Percentiles rank a stretch among this genome's conserved stretches.
Evolutionary conservation across 2,113 vertebrate genomes (phyloP).

Genomic region (Progne subis): DNA sequence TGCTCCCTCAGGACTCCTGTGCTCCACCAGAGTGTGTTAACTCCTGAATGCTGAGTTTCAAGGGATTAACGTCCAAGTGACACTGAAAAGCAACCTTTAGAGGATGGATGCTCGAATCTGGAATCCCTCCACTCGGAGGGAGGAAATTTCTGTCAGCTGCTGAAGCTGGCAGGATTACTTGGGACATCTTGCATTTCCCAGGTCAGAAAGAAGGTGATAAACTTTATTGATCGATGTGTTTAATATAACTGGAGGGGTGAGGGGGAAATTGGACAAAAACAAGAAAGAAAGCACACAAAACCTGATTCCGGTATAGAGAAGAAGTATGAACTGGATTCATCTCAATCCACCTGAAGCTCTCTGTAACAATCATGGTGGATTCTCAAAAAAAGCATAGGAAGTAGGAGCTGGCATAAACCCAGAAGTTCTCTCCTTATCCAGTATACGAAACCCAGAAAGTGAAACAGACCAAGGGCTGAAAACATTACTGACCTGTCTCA

Average conservation of each 20-base stretch:
- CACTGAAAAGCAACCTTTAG: not conserved
- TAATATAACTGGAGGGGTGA: not conserved
- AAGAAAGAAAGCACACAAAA: not conserved
- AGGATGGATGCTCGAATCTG: not conserved
- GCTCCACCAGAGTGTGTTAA: not conserved
- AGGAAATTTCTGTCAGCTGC: not conserved
- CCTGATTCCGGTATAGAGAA: not conserved
- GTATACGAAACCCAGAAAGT: not conserved
- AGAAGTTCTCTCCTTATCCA: rapidly evolving
- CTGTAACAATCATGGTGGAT: not conserved
- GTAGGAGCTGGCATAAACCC: not conserved
- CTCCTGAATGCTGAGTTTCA: not conserved
- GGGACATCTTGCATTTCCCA: not conserved
- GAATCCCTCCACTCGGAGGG: not conserved
- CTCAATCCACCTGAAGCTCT: not conserved
- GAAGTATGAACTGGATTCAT: not conserved
- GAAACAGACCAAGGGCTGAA: not conserved
- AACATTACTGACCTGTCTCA: not conserved
- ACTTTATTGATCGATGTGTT: not conserved
- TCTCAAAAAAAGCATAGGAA: not conserved
- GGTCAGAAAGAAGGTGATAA: not conserved
- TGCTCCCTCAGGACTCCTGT: not conserved
- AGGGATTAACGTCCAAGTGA: not conserved
- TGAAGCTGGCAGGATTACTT: not conserved
- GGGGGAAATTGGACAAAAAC: not conserved